A percentile compares a stretch with the other conserved stretches of the same genome.
phyloP scores from a whole-genome alignment of 1,140 invertebrate genomes.

The Dendroctonus ponderosae region DNA sequence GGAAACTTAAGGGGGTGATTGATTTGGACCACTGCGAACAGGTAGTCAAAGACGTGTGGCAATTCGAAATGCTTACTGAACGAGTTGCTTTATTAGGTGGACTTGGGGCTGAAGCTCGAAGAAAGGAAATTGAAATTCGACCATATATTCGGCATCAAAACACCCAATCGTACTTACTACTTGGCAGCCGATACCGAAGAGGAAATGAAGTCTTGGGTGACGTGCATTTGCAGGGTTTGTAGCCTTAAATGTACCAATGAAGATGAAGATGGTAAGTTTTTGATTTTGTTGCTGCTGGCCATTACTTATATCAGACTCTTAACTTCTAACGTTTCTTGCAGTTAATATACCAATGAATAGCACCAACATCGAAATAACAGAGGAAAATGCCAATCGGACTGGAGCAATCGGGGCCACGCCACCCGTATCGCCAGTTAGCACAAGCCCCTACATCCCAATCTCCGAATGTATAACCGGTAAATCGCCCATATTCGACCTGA shows the following conservation, averaged over 20 bases:
- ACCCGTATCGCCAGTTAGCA: slow-evolving; percentile 46
- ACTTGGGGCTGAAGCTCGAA: slow-evolving; percentile 81
- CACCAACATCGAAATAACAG: slow-evolving; percentile 37
- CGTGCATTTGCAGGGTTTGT: slow-evolving; percentile 90
- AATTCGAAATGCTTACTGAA: background rate
- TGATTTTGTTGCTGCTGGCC: background rate
- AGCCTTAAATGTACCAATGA: slow-evolving; percentile 79
- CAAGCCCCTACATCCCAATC: slow-evolving; percentile 72
- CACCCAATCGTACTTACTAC: slow-evolving; percentile 85
- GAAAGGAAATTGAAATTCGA: slow-evolving; percentile 78
- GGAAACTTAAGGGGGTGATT: slow-evolving; percentile 86
- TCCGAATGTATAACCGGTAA: slow-evolving; percentile 87
- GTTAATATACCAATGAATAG: slow-evolving; percentile 21
- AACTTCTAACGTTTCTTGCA: too few species aligned
- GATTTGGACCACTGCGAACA: slow-evolving; percentile 95
- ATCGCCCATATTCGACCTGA: slow-evolving; percentile 42
- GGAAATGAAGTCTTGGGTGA: slow-evolving; percentile 94
- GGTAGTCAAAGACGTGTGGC: slow-evolving; percentile 53
- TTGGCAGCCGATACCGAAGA: slow-evolving; percentile 85
- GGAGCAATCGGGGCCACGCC: slow-evolving; percentile 36
- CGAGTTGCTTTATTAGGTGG: slow-evolving; percentile 43
- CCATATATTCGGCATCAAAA: slow-evolving; percentile 86
- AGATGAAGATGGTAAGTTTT: slow-evolving; percentile 56
- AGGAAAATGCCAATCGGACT: slow-evolving; percentile 29
- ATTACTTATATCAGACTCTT: background rate